A percentile compares a stretch with the other conserved stretches of the same genome.
phyloP scores from a whole-genome alignment of 2,113 vertebrate species.

The Sturnus vulgaris region DNA sequence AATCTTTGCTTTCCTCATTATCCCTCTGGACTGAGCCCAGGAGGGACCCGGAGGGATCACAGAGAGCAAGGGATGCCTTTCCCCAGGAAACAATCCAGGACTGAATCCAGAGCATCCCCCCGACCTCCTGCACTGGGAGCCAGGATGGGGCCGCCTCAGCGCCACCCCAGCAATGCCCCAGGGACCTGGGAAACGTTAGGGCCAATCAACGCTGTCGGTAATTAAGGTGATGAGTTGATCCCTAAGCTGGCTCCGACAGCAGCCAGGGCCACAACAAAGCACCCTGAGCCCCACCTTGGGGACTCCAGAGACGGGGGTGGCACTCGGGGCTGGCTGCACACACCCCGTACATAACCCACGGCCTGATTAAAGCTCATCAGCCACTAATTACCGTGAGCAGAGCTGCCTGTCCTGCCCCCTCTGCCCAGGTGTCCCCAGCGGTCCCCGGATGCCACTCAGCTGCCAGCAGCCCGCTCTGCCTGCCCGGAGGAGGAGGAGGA shows the following conservation, averaged over 20 bases:
- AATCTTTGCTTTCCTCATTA: not conserved
- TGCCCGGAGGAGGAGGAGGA: not conserved
- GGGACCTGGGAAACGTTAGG: not conserved
- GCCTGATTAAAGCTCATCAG: not conserved
- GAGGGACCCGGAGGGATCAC: not conserved
- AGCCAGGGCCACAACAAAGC: not conserved
- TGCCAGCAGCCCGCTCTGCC: not conserved
- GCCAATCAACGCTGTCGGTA: not conserved
- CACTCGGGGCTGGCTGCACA: not conserved
- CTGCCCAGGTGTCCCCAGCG: not conserved
- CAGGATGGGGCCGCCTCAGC: not conserved
- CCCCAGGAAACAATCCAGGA: fast-evolving
- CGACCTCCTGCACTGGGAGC: fast-evolving
- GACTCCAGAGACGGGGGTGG: fast-evolving
- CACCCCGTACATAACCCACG: fast-evolving
- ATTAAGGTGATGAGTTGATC: conserved; percentile 25
- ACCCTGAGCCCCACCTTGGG: not conserved
- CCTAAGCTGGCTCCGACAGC: not conserved
- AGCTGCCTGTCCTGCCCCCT: not conserved
- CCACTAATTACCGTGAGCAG: fast-evolving
- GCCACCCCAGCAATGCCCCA: not conserved
- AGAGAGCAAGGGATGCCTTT: not conserved
- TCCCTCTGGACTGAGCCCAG: fast-evolving
- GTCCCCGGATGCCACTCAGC: not conserved
- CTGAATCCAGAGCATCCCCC: fast-evolving